Conservation (phyloP, 2,888 invertebrate species). For the Pseudococcus viburni region DNA sequence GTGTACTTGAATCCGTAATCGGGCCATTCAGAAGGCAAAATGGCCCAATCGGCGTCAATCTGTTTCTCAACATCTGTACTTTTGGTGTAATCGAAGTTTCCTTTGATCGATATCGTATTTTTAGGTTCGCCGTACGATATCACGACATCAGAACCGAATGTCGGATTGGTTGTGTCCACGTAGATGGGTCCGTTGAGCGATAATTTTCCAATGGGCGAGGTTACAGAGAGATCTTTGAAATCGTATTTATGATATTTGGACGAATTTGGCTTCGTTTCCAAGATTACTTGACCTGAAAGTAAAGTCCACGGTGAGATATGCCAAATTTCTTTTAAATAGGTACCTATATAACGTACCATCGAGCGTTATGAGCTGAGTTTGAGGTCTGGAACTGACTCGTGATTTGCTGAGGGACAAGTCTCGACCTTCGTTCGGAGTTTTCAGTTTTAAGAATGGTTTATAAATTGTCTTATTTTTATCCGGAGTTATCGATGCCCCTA, state of each 20-base stretch:
- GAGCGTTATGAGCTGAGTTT: not conserved
- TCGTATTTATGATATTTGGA: slow-evolving; percentile 53
- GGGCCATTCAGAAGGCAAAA: slow-evolving; percentile 50
- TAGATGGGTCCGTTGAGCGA: slow-evolving; percentile 17
- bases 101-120: slow-evolving; percentile 41
- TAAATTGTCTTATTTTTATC: slow-evolving; percentile 55
- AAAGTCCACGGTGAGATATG: not conserved
- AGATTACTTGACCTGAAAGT: slow-evolving; percentile 1
- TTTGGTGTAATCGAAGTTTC: slow-evolving; percentile 16
- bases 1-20: slow-evolving; percentile 55
- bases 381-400: not conserved
- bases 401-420: slow-evolving; percentile 2
- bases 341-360: slow-evolving; percentile 11
- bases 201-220: slow-evolving; percentile 60
- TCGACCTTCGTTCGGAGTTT: slow-evolving; percentile 54
- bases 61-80: slow-evolving; percentile 25
- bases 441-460: slow-evolving; percentile 52
- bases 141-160: slow-evolving; percentile 29
- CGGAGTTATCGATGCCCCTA: slow-evolving; percentile 49
- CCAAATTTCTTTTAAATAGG: not conserved
- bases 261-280: slow-evolving; percentile 31
- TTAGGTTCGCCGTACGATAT: slow-evolving; percentile 37
- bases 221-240: slow-evolving; percentile 48
- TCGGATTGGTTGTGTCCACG: not conserved
- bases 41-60: slow-evolving; percentile 23